Conservation (phyloP, 2,113 vertebrate genomes). For the Emydura subglobosa region DNA sequence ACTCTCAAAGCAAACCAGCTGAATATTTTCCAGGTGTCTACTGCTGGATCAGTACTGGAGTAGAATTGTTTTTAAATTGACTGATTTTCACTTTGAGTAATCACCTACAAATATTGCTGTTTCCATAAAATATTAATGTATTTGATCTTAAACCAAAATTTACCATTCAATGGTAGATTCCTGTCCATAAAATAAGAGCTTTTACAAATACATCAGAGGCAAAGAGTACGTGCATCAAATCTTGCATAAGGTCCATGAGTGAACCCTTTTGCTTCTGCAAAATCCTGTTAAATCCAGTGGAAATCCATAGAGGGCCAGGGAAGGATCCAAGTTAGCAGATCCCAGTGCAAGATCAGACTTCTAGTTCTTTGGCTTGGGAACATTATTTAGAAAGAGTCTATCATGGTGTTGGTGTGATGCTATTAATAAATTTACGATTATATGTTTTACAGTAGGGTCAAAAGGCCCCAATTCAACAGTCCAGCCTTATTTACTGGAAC, state of each 20-base stretch:
- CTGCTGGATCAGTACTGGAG: not conserved
- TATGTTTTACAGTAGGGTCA: fast-evolving
- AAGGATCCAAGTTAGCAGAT: not conserved
- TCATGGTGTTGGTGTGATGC: not conserved
- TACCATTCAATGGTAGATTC: not conserved
- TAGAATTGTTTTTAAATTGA: not conserved
- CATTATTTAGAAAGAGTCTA: not conserved
- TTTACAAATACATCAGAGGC: not conserved
- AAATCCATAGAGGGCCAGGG: not conserved
- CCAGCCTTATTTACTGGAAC: not conserved
- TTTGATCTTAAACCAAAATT: not conserved
- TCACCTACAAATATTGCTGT: not conserved
- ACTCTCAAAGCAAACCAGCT: not conserved
- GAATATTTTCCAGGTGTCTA: not conserved
- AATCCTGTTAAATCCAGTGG: not conserved
- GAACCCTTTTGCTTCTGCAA: not conserved
- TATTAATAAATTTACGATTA: not conserved
- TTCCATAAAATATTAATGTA: not conserved
- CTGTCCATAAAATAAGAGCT: not conserved
- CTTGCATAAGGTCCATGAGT: not conserved
- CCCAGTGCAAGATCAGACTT: not conserved
- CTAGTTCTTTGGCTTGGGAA: not conserved
- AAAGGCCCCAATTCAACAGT: not conserved
- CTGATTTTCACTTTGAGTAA: not conserved
- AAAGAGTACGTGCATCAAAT: not conserved